Percentiles rank a stretch among this genome's conserved stretches.
Evolutionary conservation across 2,888 invertebrate genomes (phyloP).

Genomic region (Sepiola atlantica): DNA sequence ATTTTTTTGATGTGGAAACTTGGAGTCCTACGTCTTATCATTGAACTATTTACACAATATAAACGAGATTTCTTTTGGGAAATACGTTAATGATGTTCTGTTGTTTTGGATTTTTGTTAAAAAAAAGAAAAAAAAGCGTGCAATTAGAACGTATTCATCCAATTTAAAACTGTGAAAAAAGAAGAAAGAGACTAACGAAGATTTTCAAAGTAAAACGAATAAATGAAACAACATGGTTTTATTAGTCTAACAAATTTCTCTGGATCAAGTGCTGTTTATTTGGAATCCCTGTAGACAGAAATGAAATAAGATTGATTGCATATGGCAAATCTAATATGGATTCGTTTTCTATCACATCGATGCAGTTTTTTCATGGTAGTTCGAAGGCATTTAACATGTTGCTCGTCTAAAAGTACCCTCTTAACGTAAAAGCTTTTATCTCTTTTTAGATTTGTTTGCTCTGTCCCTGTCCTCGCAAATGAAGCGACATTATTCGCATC

Average conservation of each 20-base stretch:
- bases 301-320: constrained; percentile 13
- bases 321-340: not conserved
- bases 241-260: not conserved
- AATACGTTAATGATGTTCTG: not conserved
- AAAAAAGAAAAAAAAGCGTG: not conserved
- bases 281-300: not conserved
- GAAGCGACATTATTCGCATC: not conserved
- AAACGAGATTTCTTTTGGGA: not conserved
- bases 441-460: not conserved
- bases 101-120: not conserved
- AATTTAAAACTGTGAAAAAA: not conserved
- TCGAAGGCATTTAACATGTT: not conserved
- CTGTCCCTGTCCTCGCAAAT: not conserved
- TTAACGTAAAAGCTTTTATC: not conserved
- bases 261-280: not conserved
- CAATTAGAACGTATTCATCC: not conserved
- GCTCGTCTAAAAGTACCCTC: not conserved
- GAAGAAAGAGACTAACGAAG: not conserved
- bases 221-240: not conserved
- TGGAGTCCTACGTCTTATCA: not conserved
- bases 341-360: not conserved
- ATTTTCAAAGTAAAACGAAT: not conserved
- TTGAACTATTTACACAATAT: not conserved
- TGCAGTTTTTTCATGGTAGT: not conserved
- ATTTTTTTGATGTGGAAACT: not conserved